Conservation (phyloP, 2,888 invertebrate genomes). For the Agonopterix heracliana region DNA sequence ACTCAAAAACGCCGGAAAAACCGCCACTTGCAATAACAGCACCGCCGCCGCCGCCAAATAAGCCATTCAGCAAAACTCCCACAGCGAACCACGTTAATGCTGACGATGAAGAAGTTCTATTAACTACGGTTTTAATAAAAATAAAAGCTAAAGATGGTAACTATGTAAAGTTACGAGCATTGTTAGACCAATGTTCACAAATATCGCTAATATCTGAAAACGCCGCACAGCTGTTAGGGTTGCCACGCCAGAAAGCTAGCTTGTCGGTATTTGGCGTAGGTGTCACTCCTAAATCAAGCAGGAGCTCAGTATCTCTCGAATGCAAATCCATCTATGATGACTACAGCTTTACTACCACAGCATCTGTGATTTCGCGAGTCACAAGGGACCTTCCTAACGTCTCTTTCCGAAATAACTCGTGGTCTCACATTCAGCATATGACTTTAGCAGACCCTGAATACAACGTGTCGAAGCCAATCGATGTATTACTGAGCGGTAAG, state of each 20-base stretch:
- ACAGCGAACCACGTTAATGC: not conserved
- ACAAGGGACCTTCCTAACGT: not conserved
- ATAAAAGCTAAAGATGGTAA: not conserved
- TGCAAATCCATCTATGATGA: not conserved
- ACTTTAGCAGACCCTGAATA: conserved; percentile 2
- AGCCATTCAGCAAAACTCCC: not conserved
- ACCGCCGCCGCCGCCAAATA: not conserved
- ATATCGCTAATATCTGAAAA: not conserved
- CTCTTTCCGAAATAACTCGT: not conserved
- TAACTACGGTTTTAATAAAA: not conserved
- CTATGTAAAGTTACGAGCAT: too few relatives aligned
- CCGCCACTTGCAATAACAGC: not conserved
- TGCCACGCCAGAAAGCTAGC: not conserved
- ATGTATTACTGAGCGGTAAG: conserved; percentile 1
- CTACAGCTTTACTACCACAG: not conserved
- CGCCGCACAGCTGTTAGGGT: not conserved
- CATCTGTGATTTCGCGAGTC: not conserved
- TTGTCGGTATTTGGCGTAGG: not conserved
- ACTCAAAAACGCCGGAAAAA: not conserved
- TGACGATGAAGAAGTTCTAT: not conserved
- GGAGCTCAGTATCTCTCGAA: not conserved
- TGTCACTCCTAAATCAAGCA: not conserved
- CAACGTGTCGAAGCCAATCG: not conserved
- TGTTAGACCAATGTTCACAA: too few relatives aligned
- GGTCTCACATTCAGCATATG: not conserved